Evolutionary conservation across 2,888 invertebrate genomes (phyloP), one percentile per base, ranked within the genome.

Genomic region (Synergus japonicus): DNA sequence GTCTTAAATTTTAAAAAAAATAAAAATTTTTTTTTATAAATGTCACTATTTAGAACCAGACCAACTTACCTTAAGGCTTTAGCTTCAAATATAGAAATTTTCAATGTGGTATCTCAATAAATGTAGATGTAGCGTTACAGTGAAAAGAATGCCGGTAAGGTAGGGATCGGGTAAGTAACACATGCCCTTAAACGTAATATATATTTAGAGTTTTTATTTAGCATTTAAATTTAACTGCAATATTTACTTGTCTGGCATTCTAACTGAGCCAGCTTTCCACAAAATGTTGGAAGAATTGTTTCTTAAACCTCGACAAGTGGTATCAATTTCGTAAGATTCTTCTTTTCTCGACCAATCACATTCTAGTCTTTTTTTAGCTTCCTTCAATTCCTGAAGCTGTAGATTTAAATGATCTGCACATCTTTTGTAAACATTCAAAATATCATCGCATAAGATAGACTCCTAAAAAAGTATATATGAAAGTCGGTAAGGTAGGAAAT

Each of bases 261-360:
- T 94, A 1, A 97, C 96, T 0, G 97, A 94, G 43, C 97, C 98
- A 9, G 97, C 95, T 90, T 95, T 95, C 91, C 97, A 97, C 93
- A 97, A 92, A 78, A 97, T 94, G 22, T 94, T 95, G 67, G 93
- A 94, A 0, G 96, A 96, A 88, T 94, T 94, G 76, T 96, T 95
- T 82, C 94, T 95, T 8, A 98, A 93, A 10, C 95, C 93, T 64
- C 95, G 93, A 90, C 96, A 96, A 0, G 92, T 92, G 0, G 95
- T 92, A 87, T 98, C 98, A 5, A 97, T 95, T 85, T 96, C 95
- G 87, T 96, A 95, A 0, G 97, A 95, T 89, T 96, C 95, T 80
- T 94, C 94, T 93, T 98, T 98, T 89, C 98, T 97, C 87, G 97
- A 97, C 97, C 97, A 98, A 90, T 98, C 98, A 88, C 95, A 96